Evolutionary conservation across 2,888 invertebrate genomes (phyloP).

Genomic region (Ectropis crepuscularia): DNA sequence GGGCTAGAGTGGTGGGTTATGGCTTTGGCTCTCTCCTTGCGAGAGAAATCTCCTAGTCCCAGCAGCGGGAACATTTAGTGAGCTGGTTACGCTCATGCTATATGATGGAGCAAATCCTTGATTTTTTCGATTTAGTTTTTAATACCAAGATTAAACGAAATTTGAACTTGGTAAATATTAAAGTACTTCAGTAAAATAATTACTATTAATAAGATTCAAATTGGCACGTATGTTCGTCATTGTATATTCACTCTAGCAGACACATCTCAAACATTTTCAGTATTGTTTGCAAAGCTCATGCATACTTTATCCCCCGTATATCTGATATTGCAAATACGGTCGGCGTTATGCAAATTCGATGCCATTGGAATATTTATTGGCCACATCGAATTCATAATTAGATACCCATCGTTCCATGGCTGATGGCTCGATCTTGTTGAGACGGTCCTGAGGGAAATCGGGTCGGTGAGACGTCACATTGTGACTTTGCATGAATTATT

Average conservation of each 20-base stretch:
- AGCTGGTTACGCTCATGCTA: too few species aligned
- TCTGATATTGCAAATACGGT: constrained; percentile 38
- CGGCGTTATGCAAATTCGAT: constrained; percentile 67
- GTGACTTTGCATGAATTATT: constrained; percentile 65
- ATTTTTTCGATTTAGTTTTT: too few species aligned
- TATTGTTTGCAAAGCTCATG: constrained; percentile 27
- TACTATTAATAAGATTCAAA: constrained; percentile 16
- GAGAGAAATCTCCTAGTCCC: too few species aligned
- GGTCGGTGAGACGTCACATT: constrained; percentile 63
- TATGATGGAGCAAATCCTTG: too few species aligned
- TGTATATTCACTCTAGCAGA: constrained; percentile 3
- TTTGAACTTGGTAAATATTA: too few species aligned
- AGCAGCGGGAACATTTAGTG: too few species aligned
- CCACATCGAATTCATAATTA: constrained; percentile 79
- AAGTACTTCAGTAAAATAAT: background rate
- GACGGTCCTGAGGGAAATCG: constrained; percentile 73
- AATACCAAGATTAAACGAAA: too few species aligned
- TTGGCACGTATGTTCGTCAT: background rate
- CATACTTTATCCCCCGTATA: constrained; percentile 29
- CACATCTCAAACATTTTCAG: constrained; percentile 16
- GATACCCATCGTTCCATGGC: constrained; percentile 54
- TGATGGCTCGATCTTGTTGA: constrained; percentile 57
- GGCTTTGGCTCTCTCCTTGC: too few species aligned
- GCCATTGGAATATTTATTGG: constrained; percentile 79
- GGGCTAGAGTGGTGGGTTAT: too few species aligned